Conservation (phyloP, 2,113 vertebrate species). For the Macrotis lagotis region DNA sequence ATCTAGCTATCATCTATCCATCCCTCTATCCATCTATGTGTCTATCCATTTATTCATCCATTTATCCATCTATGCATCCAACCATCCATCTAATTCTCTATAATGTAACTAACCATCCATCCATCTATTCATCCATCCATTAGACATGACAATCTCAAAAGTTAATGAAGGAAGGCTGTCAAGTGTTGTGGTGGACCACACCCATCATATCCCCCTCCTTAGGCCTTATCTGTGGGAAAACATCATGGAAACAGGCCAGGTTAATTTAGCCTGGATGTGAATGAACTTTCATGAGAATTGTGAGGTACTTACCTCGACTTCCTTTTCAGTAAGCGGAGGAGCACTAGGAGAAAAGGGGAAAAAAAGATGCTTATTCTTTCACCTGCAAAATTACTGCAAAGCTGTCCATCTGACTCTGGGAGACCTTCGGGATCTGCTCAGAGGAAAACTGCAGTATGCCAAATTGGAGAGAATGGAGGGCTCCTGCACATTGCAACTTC, state of each 20-base stretch:
- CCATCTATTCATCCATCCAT: background rate
- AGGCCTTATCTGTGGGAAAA: background rate
- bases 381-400: conserved; percentile 21
- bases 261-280: background rate
- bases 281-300: background rate
- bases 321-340: conserved; percentile 95
- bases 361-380: background rate
- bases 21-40: too few relatives aligned
- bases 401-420: conserved; percentile 3
- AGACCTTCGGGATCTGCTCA: background rate
- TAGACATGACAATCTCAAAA: background rate
- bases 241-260: background rate
- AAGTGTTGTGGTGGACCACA: background rate
- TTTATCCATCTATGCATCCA: too few relatives aligned
- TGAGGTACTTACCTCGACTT: conserved; percentile 92
- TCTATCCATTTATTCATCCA: too few relatives aligned
- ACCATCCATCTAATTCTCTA: too few relatives aligned
- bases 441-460: background rate
- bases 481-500: background rate
- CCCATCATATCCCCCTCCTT: background rate
- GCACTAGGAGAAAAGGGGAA: conserved; percentile 86
- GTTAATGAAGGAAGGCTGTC: background rate
- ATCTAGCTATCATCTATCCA: too few relatives aligned
- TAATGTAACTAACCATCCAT: too few relatives aligned
- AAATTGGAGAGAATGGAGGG: background rate